These are phyloP conservation scores for Nerophis ophidion DNA, from an alignment of 2,113 vertebrate genomes.

Conservation along the genomic window DNA sequence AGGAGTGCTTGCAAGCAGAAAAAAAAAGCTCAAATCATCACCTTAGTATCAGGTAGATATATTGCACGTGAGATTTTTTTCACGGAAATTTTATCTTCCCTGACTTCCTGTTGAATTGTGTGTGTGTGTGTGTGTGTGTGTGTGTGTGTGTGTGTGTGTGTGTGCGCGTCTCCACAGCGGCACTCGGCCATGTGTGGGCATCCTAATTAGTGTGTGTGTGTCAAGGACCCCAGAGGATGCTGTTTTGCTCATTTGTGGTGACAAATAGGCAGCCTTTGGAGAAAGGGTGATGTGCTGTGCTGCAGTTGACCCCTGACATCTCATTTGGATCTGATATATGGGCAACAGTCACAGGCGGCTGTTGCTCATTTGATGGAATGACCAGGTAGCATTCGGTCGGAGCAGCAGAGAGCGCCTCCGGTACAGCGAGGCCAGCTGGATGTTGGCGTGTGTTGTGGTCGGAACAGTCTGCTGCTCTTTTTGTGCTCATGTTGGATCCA, in stretches of 20 bases:
- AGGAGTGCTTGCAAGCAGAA: neutral
- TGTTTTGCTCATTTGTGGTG: conserved; percentile 58
- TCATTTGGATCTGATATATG: conserved; percentile 61
- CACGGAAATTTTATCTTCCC: neutral
- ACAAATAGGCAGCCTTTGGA: conserved; percentile 56
- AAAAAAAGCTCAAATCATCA: neutral
- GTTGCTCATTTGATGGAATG: conserved; percentile 50
- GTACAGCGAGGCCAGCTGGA: conserved; percentile 2
- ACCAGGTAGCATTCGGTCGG: conserved; percentile 24
- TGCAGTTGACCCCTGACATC: conserved; percentile 50
- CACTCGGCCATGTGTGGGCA: conserved; percentile 19
- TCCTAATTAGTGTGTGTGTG: conserved; percentile 37
- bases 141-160: neutral
- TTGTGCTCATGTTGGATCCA: neutral
- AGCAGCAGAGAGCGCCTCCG: conserved; percentile 25
- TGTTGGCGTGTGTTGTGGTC: conserved; percentile 1
- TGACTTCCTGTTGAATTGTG: neutral
- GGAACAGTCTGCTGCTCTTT: conserved; percentile 1
- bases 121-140: neutral
- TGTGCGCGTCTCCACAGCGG: conserved; percentile 8
- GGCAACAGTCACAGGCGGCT: conserved; percentile 26
- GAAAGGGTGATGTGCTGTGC: conserved; percentile 49
- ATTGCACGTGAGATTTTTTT: neutral
- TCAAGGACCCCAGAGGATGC: conserved; percentile 32
- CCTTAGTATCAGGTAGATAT: neutral